Base-by-base conservation (phyloP, 2,797 vertebrate genomes). In the Sitta carolinensis region DNA sequence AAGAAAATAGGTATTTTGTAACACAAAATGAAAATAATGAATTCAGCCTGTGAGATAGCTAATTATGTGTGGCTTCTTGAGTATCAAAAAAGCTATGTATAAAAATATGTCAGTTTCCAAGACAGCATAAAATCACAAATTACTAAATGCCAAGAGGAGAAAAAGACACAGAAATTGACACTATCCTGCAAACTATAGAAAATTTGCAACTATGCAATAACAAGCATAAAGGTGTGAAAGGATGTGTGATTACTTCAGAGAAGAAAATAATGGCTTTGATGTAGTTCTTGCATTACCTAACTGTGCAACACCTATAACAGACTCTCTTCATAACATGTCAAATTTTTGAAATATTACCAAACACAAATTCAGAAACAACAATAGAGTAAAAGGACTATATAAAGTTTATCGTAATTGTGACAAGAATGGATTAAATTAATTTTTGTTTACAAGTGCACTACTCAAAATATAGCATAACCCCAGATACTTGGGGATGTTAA, bases 21-120 rank as follows among this genome's bases (percentile, higher is more conserved):
- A 70, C 1, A 3, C 3, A 34, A 51, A 89, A 15, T 50, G 32
- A 89, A 95, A 96, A 63, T 55, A 84, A 72, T 62, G 1, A 67
- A 74, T 77, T 76, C 48, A 52, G 11, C 27, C 29, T 70, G 30
- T 59, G 21, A 83, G 10, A n/a, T 36, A 50, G 57, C 32, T 73
- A 77, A 66, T 57, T 48, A 11, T n/a, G 6, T 78, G 43, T 52
- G 29, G 79, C 66, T 89, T 80, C 17, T 45, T 79, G 20, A 67
- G 45, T 50, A 47, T 64, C 45, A 70, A 74, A 89, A 85, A 84
- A 59, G 8, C 26, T 50, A 25, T 23, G 12, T 55, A 50, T 70
- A 87, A 87, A 93, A 90, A 75, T 83, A 92, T 40, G 21, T 79
- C 61, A 45, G 32, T 84, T 92, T 92, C 76, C 52, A 84, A 90